phyloP scores from a whole-genome alignment of 92 coral and sea anemone species.

The Palythoa grandiflora region DNA sequence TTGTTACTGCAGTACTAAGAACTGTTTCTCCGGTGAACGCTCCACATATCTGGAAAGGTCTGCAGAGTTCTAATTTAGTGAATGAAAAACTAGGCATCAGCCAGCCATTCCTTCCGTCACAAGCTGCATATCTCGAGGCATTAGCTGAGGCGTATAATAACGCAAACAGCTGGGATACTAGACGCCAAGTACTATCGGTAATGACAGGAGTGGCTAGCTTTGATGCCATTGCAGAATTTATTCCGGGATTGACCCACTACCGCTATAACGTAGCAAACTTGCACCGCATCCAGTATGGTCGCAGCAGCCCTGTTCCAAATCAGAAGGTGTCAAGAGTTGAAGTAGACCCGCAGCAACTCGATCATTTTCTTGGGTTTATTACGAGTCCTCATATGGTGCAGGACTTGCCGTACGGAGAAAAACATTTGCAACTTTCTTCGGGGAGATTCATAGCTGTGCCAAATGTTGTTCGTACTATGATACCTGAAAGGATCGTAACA shows the following conservation, averaged over 20 bases:
- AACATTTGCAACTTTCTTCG: slow-evolving; percentile 31
- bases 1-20: slow-evolving; percentile 31
- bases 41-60: slow-evolving; percentile 19
- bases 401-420: slow-evolving; percentile 59
- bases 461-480: slow-evolving; percentile 55
- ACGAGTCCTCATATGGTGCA: slow-evolving; percentile 58
- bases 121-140: slow-evolving; percentile 38
- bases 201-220: slow-evolving; percentile 47
- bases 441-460: slow-evolving; percentile 50
- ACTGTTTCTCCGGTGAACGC: slow-evolving; percentile 40
- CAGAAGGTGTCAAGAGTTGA: slow-evolving; percentile 50
- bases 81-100: slow-evolving; percentile 16
- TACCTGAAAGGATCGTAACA: slow-evolving; percentile 51
- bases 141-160: slow-evolving; percentile 39
- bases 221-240: slow-evolving; percentile 34
- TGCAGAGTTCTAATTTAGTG: slow-evolving; percentile 7
- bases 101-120: slow-evolving; percentile 27
- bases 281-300: slow-evolving; percentile 50
- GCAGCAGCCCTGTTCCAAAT: slow-evolving; percentile 48
- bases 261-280: slow-evolving; percentile 48
- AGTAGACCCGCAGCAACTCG: slow-evolving; percentile 15
- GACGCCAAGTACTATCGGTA: slow-evolving; percentile 43
- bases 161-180: slow-evolving; percentile 44
- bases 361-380: slow-evolving; percentile 32
- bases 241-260: slow-evolving; percentile 48